Conservation (phyloP, 2,888 invertebrate genomes). For the Dorcus hopei region DNA sequence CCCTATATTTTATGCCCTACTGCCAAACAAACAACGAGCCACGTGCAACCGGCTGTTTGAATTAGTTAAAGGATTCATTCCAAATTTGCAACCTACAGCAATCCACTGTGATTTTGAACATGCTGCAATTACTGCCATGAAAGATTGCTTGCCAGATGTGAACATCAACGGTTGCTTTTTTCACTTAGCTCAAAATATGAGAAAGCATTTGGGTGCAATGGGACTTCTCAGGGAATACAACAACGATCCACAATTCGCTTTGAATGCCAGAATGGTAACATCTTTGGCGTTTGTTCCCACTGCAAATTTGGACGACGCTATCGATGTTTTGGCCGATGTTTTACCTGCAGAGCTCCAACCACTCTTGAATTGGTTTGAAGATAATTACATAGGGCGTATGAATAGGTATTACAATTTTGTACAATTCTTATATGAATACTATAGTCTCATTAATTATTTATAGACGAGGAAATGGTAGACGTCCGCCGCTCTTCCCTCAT, state of each 20-base stretch:
- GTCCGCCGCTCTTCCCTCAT: slow-evolving; percentile 7
- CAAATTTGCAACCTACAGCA: not conserved
- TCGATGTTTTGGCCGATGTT: slow-evolving; percentile 1
- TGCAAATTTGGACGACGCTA: not conserved
- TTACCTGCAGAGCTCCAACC: slow-evolving; percentile 3
- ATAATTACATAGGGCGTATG: slow-evolving; percentile 3
- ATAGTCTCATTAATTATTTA: too few relatives aligned
- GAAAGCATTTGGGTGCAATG: too few relatives aligned
- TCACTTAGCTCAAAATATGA: too few relatives aligned
- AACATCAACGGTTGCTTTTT: too few relatives aligned
- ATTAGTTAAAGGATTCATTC: not conserved
- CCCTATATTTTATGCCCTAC: not conserved
- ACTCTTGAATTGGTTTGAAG: slow-evolving; percentile 6
- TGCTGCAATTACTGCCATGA: not conserved
- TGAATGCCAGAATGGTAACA: not conserved
- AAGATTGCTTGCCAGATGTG: too few relatives aligned
- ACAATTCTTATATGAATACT: too few relatives aligned
- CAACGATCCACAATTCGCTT: too few relatives aligned
- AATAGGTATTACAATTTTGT: not conserved
- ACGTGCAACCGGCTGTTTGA: not conserved
- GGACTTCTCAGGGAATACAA: too few relatives aligned
- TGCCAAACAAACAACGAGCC: not conserved
- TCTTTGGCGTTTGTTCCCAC: slow-evolving; percentile 6
- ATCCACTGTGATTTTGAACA: not conserved
- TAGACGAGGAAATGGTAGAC: not conserved